phyloP scores from a whole-genome alignment of 2,113 vertebrate genomes.

The Phylloscopus trochilus region DNA sequence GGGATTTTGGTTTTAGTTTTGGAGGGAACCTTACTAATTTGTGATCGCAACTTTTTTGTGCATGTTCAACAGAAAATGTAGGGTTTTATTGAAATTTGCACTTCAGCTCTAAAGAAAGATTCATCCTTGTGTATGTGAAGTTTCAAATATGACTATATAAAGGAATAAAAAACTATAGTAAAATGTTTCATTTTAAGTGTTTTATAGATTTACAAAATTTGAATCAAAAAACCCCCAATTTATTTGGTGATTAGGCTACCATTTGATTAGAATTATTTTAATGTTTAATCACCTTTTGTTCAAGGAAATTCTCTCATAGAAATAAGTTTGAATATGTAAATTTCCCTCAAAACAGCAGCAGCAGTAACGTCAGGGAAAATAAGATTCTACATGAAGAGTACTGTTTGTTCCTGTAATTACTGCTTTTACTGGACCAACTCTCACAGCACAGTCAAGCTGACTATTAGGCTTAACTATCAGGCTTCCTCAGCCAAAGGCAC shows the following conservation, averaged over 20 bases:
- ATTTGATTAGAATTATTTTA: not conserved
- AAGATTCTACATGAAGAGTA: not conserved
- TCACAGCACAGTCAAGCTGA: not conserved
- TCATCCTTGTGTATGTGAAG: not conserved
- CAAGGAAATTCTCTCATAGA: not conserved
- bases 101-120: not conserved
- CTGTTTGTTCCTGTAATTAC: not conserved
- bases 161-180: not conserved
- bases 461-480: not conserved
- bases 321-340: not conserved
- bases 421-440: not conserved
- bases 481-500: not conserved
- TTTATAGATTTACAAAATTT: not conserved
- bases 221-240: not conserved
- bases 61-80: not conserved
- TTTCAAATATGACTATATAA: not conserved
- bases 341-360: not conserved
- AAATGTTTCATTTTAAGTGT: not conserved
- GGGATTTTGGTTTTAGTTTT: not conserved
- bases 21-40: not conserved
- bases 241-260: not conserved
- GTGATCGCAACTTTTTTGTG: not conserved
- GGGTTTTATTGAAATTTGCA: not conserved
- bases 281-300: not conserved
- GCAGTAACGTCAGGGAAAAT: not conserved